Evolutionary conservation across 2,113 vertebrate genomes (phyloP), one percentile per base, ranked within the genome.

Genomic region (Pedetes capensis): DNA sequence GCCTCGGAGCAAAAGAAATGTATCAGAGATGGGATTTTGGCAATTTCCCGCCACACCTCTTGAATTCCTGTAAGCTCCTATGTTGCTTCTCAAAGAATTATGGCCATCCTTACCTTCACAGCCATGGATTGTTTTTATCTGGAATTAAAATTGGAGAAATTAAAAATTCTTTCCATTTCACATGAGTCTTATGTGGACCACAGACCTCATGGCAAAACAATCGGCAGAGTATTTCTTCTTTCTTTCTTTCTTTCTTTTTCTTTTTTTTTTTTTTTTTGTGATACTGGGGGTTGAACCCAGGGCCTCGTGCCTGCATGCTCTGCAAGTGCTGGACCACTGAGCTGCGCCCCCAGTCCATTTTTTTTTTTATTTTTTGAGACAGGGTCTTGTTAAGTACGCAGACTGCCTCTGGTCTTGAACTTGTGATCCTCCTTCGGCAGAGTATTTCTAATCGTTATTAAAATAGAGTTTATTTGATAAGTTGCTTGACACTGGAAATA

Each of bases 1-100:
- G 98, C 98, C 98, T 97, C 39, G 49, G 81, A 98, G 98, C 98
- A 95, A 98, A 97, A 98, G 96, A 92, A 94, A 97, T 74, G 27
- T 95, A 96, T 97, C 85, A 83, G 89, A 95, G 93, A 87, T 83
- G 87, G 95, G 91, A 92, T 94, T 97, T 97, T 96, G 96, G 79
- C 82, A 55, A 97, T 96, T 98, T 87, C 97, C 88, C 12, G 96
- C 97, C 97, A 96, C 98, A 96, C 95, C 97, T 95, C 94, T 97
- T 69, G 95, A 98, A 98, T 98, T 97, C 97, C 89, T 88, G 81
- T 71, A 87, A 96, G 91, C 94, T 55, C 71, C 61, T 92, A 47
- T 91, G 74, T 95, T 90, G 39, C 75, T 97, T 89, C 0, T 0
- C 29, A 82, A 91, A 91, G 83, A 97, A 87, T 81, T 34, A 53